phyloP scores from a whole-genome alignment of 2,113 vertebrate species.

The Mesoclemmys tuberculata region DNA sequence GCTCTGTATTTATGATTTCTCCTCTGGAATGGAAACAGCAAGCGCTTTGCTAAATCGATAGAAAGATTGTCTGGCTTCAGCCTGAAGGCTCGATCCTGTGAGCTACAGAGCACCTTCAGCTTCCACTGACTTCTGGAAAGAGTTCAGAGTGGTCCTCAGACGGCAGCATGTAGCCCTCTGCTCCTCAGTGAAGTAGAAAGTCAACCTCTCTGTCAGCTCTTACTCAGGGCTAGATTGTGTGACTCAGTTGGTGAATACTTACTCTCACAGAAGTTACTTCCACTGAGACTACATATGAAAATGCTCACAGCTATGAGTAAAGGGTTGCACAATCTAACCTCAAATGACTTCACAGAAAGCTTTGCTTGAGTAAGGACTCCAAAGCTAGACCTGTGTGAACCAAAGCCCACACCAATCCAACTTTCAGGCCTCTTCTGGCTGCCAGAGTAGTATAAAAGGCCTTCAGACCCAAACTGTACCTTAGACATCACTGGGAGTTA shows the following conservation, averaged over 20 bases:
- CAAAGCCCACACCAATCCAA: not conserved
- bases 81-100: not conserved
- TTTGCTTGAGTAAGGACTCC: not conserved
- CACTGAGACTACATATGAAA: not conserved
- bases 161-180: not conserved
- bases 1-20: not conserved
- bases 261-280: not conserved
- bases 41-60: not conserved
- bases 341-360: not conserved
- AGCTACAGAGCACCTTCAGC: not conserved
- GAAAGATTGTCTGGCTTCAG: not conserved
- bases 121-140: not conserved
- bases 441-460: not conserved
- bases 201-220: not conserved
- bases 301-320: not conserved
- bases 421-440: not conserved
- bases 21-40: not conserved
- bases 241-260: not conserved
- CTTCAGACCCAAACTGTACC: slow-evolving; percentile 11
- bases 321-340: not conserved
- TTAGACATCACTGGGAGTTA: slow-evolving; percentile 31
- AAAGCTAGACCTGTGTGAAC: not conserved
- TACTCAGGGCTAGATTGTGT: rapidly evolving
- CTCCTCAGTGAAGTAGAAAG: not conserved
- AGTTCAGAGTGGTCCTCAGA: not conserved